Conservation (phyloP, 1,140 invertebrate species). For the Drosophila mauritiana region DNA sequence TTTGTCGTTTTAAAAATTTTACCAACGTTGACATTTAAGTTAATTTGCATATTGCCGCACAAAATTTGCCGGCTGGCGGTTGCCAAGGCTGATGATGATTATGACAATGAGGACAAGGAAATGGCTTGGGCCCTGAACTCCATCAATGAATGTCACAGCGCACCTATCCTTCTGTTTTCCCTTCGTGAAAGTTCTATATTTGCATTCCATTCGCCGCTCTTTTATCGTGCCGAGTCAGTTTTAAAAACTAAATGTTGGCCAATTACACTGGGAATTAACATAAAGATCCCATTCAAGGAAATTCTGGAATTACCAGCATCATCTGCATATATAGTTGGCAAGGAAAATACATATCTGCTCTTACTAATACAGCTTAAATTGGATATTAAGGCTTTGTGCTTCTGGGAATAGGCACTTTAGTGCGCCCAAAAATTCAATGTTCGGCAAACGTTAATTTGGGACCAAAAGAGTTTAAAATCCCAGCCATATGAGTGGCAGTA, state of each 20-base stretch:
- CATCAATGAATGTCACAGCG: constrained; percentile 5
- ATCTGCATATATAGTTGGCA: constrained; percentile 26
- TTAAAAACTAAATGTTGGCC: constrained; percentile 69
- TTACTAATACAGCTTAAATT: neutral
- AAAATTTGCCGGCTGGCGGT: constrained; percentile 38
- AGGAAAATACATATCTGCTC: neutral
- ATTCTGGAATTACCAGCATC: constrained; percentile 16
- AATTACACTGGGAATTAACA: constrained; percentile 67
- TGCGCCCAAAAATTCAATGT: no score
- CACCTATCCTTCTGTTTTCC: neutral
- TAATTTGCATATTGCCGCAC: constrained; percentile 75
- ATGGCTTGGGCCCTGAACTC: constrained; percentile 24
- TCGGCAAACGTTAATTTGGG: neutral
- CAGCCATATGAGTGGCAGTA: constrained; percentile 8
- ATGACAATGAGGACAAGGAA: constrained; percentile 26
- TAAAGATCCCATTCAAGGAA: constrained; percentile 45
- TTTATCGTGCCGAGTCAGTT: constrained; percentile 28
- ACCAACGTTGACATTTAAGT: constrained; percentile 74
- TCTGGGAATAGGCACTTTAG: neutral
- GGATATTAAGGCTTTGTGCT: neutral
- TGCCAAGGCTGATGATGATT: constrained; percentile 34
- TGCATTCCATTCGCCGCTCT: constrained; percentile 13
- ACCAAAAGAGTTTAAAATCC: constrained; percentile 16
- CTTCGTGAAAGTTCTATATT: constrained; percentile 10
- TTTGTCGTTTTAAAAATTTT: constrained; percentile 60